Evolutionary conservation across 2,797 vertebrate genomes (phyloP), one percentile per base, ranked within the genome.

Genomic region (Podarcis siculus): DNA sequence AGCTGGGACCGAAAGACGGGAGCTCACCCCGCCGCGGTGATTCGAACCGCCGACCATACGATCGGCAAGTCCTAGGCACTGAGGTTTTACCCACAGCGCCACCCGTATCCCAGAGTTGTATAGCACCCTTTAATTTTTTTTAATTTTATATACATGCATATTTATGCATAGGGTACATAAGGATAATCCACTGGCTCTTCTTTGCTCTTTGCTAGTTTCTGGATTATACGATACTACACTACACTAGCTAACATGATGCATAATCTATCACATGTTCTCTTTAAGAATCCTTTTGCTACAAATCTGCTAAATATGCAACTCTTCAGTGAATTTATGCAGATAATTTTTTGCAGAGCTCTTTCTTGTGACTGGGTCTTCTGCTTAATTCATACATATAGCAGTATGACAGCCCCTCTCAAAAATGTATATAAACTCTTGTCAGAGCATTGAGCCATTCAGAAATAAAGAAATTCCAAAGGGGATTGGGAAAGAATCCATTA

Each of bases 341-440:
- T 94, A 90, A 94, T 93, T 95, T 78, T 78, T 27, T 49, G n/a
- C 25, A 5, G 21, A 32, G 15, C 92, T 79, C 87, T 89, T 89
- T 93, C 94, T 92, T 89, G 75, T 0, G 80, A 87, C 75, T 37
- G 86, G 82, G 72, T 37, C 30, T 93, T 90, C 90, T 87, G 82
- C 92, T 87, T 93, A 91, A 93, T 92, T 95, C 80, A 86, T 90
- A 93, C 86, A 90, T 92, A 77, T 45, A 86, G 84, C 69, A 88
- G 88, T 88, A 92, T 91, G 86, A 92, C 77, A 49, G 49, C n/a
- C 30, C 73, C 61, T 92, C 93, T 92, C 90, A 89, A 87, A 90
- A 91, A 61, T 92, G 83, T 49, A 3, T 92, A 87, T 91, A 91
- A 91, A 85, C 89, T 91, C 90, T 89, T 82, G 55, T 88, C 90